Evolutionary conservation across 2,888 invertebrate species (phyloP).

Genomic region (Exephanes ischioxanthus): DNA sequence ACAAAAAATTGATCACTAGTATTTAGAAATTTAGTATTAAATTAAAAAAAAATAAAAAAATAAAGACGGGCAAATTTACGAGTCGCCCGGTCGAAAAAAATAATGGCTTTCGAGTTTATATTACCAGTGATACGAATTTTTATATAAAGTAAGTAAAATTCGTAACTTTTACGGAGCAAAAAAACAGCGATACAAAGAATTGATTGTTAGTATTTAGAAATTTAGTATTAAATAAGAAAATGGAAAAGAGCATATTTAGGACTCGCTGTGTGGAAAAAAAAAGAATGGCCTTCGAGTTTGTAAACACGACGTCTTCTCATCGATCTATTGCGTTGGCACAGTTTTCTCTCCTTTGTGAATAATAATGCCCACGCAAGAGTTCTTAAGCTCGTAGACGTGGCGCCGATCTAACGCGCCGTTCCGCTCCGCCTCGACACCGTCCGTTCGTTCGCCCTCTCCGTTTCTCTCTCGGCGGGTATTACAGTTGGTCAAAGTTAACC

Average conservation of each 20-base stretch:
- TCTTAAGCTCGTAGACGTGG: slow-evolving; percentile 76
- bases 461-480: slow-evolving; percentile 8
- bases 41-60: too few species aligned
- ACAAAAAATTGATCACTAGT: too few species aligned
- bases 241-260: too few species aligned
- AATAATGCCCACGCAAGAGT: slow-evolving; percentile 67
- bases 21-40: too few species aligned
- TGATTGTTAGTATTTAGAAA: too few species aligned
- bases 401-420: slow-evolving; percentile 75
- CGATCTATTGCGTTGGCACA: slow-evolving; percentile 71
- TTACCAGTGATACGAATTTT: neutral
- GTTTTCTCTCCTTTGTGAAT: slow-evolving; percentile 71
- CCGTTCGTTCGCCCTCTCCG: slow-evolving; percentile 16
- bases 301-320: slow-evolving; percentile 20
- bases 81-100: neutral
- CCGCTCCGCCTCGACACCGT: slow-evolving; percentile 63
- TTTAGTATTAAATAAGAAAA: too few species aligned
- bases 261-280: neutral
- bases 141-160: too few species aligned
- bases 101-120: neutral
- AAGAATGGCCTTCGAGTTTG: slow-evolving; percentile 27
- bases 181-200: too few species aligned
- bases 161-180: too few species aligned
- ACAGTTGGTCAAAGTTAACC: slow-evolving; percentile 16
- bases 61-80: too few species aligned